Percentiles rank a stretch among this genome's conserved stretches.
These are phyloP conservation scores for Orius laevigatus DNA, from an alignment of 1,140 invertebrate genomes.

Conservation along the genomic window DNA sequence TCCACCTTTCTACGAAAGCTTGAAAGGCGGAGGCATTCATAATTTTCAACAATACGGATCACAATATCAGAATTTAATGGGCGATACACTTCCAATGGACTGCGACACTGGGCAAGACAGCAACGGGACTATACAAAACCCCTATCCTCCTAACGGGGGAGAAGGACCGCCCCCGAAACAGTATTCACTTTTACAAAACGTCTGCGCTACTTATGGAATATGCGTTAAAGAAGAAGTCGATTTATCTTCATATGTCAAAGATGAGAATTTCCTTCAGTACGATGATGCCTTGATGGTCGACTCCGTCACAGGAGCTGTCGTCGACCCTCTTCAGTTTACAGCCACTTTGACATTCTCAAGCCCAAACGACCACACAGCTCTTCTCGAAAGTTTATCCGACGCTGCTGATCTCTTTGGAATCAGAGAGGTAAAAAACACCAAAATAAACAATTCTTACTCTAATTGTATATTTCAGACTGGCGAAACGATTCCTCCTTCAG, in stretches of 20 bases:
- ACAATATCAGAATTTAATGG: constrained; percentile 30
- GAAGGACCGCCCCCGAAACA: constrained; percentile 34
- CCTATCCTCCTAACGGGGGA: constrained; percentile 27
- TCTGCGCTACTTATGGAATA: constrained; percentile 53
- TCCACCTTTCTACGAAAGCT: constrained; percentile 68
- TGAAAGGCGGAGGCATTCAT: constrained; percentile 39
- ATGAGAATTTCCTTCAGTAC: constrained; percentile 30
- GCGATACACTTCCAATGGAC: constrained; percentile 45
- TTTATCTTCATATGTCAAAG: constrained; percentile 54
- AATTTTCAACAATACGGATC: constrained; percentile 21
- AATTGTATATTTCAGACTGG: not conserved
- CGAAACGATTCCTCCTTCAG: constrained; percentile 32
- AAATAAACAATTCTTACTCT: not conserved
- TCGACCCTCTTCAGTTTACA: constrained; percentile 64
- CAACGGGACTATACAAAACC: constrained; percentile 22
- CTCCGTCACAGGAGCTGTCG: constrained; percentile 51
- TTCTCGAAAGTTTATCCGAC: constrained; percentile 51
- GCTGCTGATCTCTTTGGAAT: constrained; percentile 55
- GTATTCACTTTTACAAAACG: constrained; percentile 63
- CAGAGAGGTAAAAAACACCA: constrained; percentile 23
- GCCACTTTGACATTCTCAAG: constrained; percentile 60
- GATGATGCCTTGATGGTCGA: constrained; percentile 69
- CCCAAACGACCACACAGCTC: constrained; percentile 48
- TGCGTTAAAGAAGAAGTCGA: constrained; percentile 57
- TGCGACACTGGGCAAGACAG: constrained; percentile 49